phyloP scores from a whole-genome alignment of 1,140 invertebrate genomes.

The Drosophila punjabiensis region DNA sequence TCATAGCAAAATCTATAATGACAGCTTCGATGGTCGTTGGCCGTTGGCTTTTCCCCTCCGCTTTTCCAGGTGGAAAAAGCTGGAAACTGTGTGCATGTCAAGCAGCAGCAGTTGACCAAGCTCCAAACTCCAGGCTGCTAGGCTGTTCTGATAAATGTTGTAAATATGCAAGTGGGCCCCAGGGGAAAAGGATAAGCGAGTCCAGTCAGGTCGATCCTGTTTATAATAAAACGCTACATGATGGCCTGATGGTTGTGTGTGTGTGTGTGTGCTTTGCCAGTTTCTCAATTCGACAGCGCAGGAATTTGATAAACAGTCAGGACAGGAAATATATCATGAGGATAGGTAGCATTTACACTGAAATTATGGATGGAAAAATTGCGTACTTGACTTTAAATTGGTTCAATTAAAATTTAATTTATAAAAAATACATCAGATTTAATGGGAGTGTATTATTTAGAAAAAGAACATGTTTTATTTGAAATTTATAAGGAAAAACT shows the following conservation, averaged over 20 bases:
- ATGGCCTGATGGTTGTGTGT: conserved; percentile 58
- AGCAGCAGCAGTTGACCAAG: conserved; percentile 45
- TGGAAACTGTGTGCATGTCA: conserved; percentile 25
- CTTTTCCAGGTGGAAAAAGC: conserved; percentile 18
- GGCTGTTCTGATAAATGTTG: conserved; percentile 44
- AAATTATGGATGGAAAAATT: no score
- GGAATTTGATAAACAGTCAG: conserved; percentile 62
- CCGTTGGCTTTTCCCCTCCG: conserved; percentile 43
- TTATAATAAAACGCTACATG: conserved; percentile 74
- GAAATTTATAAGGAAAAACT: neutral
- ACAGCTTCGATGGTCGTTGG: conserved; percentile 58
- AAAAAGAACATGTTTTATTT: neutral
- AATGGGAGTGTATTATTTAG: neutral
- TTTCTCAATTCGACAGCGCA: conserved; percentile 30
- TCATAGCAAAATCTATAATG: conserved; percentile 78
- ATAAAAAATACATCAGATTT: neutral
- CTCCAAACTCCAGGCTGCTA: conserved; percentile 12
- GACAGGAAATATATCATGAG: neutral
- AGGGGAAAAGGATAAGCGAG: neutral
- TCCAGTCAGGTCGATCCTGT: neutral
- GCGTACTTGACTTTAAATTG: neutral
- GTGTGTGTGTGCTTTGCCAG: conserved; percentile 55
- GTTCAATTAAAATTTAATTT: neutral
- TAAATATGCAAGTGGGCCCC: conserved; percentile 47
- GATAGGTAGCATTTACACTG: neutral